Base-by-base conservation (phyloP, 2,888 invertebrate genomes). In the Cepaea hortensis region DNA sequence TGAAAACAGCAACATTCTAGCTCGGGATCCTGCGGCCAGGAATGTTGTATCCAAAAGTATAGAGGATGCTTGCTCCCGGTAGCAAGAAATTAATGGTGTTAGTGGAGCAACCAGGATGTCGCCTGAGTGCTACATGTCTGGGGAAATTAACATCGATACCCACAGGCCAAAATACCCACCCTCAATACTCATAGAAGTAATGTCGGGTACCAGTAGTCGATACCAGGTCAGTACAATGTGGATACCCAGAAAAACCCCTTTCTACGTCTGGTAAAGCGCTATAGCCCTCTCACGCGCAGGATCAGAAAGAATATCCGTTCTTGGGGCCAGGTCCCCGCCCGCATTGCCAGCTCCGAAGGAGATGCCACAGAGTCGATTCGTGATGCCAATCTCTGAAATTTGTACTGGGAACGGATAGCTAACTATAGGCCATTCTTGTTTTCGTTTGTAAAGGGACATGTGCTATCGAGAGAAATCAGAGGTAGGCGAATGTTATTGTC, bases 71-170 rank as follows among this genome's bases (percentile, higher is more conserved):
- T 68, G 68, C 4, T 20, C 68, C 55, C 55, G 55, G 11, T 6
- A 55, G 55, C 55, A 55, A 55, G 55, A 55, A 55, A 55, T 55
- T 55, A 68, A 68, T 68, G 68, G 15, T 68, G 20, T 20, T 68
- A 20, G 7, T 62, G 13, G 18, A 68, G 5, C 18, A 75, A 75
- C 46, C 75, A 75, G 48, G 15, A 50, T 3, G 48, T 9, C 15
- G n/a, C 75, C 4, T 9, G 50, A 75, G 75, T 48, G 20, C 13
- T 18, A 48, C 50, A 6, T 46, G 18, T 50, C 48, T 3, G 18
- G 50, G 18, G 48, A 75, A 75, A 75, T 50, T 75, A 20, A 75
- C 75, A 75, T 75, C 75, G 48, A 75, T 75, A 75, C 75, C 75
- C 48, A 48, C 18, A 50, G 48, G 75, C 48, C 48, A 50, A 20